Base-by-base conservation (phyloP, 2,888 invertebrate genomes). In the Ischnura elegans region DNA sequence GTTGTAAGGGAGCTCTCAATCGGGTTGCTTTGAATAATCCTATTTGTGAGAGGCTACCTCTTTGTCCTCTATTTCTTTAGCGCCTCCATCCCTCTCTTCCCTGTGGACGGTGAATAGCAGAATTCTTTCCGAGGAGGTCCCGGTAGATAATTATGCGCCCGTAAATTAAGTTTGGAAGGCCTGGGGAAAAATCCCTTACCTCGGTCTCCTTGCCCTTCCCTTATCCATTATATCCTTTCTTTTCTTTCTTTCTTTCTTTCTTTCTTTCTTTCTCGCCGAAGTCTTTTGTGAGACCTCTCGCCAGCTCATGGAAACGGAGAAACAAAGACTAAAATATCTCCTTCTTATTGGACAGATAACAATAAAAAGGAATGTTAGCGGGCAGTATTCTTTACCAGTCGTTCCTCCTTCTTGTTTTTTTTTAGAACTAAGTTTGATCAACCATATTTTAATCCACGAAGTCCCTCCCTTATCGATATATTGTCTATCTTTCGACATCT, bases 401-500 rank as follows among this genome's bases (percentile, higher is more conserved):
- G 90, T 43, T 76, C 61, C 36, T 8, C 55, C 45, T 43, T 66
- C 43, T 61, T n/a, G n/a, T n/a, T 45, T 36, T 55, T 47, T 51
- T 51, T 45, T 19, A 90, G 66, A 90, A 90, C 66, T 61, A 90
- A 90, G 43, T 90, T 90, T 42, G 61, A 66, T 90, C 61, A 90
- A 90, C 61, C 61, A n/a, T 61, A 6, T 76, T 76, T 76, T 76
- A 36, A n/a, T 76, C 16, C 76, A 16, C 13, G 36, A 76, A 29
- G 36, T 2, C 16, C 76, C 76, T 13, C 76, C 76, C 29, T 76
- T n/a, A 29, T 36, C n/a, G n/a, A n/a, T n/a, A n/a, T n/a, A n/a
- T n/a, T n/a, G 1, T 13, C 76, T 36, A 13, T 16, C 4, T 36
- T 10, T 76, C 36, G 76, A 16, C 29, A 76, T 76, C 16, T 16